Base-by-base conservation (phyloP, 2,797 vertebrate genomes). In the Enteromius mattozi region DNA sequence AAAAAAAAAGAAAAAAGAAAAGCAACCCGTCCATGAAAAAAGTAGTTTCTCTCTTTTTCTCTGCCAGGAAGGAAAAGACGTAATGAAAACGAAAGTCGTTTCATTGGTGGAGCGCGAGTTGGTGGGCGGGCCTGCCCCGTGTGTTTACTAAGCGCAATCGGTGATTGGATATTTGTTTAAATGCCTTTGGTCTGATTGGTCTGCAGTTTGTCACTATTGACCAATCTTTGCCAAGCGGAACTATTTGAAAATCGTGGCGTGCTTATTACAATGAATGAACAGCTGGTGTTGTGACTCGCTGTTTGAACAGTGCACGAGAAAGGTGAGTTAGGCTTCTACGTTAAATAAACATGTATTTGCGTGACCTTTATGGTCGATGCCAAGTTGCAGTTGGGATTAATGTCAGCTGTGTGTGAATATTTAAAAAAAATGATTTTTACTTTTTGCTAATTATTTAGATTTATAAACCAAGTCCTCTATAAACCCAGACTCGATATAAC, bases 161-260 rank as follows among this genome's bases (percentile, higher is more conserved):
- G 1, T 80, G 63, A 94, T 94, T 94, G 93, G 95, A 0, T 87
- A 35, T 0, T 0, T 0, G 7, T 13, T 95, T 95, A 95, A 95
- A 95, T 85, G 2, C 7, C 93, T 90, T 19, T 35, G 0, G 0
- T 14, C 51, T 86, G 87, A 94, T 95, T 94, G 94, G 94, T 6
- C 75, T 14, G 27, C 0, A 21, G 12, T 24, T 37, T 7, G 4
- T 8, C 84, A 75, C 76, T 16, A 93, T 93, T 94, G 92, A 91
- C 84, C 76, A 59, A 70, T 90, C 82, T 27, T 45, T 66, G 42
- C 80, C n/a, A 33, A 76, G 81, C 59, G 49, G 35, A 66, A 49
- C 78, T 6, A 21, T 91, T 95, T 95, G 93, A 87, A 95, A 95
- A 92, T 80, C 27, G 3, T 42, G 27, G 66, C 66, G 35, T 88